A percentile compares a stretch with the other conserved stretches of the same genome.
These are phyloP conservation scores for Byasa hedistus DNA, from an alignment of 2,888 invertebrate species.

Conservation along the genomic window DNA sequence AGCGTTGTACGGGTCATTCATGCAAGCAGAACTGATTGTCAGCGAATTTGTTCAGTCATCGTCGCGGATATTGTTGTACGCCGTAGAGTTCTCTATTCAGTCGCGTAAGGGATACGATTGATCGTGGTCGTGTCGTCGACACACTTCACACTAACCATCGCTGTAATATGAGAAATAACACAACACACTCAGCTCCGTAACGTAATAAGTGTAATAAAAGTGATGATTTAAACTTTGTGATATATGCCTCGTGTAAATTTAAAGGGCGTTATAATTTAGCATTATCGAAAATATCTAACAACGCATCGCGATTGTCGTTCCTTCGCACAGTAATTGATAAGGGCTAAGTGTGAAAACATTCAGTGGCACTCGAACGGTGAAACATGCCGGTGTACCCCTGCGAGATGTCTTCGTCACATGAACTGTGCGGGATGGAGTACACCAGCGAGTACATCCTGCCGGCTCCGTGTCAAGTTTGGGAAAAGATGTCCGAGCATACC, in stretches of 20 bases:
- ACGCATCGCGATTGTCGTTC: conserved; percentile 33
- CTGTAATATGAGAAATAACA: conserved; percentile 62
- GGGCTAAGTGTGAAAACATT: conserved; percentile 47
- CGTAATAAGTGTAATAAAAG: conserved; percentile 20
- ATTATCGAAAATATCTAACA: conserved; percentile 40
- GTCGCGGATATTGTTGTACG: conserved; percentile 49
- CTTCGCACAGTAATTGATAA: conserved; percentile 47
- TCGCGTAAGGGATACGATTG: conserved; percentile 47
- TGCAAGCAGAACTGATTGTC: conserved; percentile 43
- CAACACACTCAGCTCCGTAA: conserved; percentile 36
- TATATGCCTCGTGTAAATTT: background rate
- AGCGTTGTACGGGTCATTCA: conserved; percentile 38
- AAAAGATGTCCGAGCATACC: conserved; percentile 47
- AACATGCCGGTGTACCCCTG: conserved; percentile 72
- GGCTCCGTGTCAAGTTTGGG: conserved; percentile 56
- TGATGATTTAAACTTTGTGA: background rate
- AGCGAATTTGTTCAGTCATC: conserved; percentile 48
- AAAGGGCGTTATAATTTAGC: conserved; percentile 40
- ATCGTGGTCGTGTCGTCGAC: conserved; percentile 52
- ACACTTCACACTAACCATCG: background rate
- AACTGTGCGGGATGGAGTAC: conserved; percentile 60
- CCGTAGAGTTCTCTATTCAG: conserved; percentile 45
- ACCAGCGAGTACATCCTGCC: conserved; percentile 54
- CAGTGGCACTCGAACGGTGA: conserved; percentile 42
- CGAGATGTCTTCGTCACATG: conserved; percentile 65